phyloP scores from a whole-genome alignment of 2,113 vertebrate genomes.

The Zosterops japonicus region DNA sequence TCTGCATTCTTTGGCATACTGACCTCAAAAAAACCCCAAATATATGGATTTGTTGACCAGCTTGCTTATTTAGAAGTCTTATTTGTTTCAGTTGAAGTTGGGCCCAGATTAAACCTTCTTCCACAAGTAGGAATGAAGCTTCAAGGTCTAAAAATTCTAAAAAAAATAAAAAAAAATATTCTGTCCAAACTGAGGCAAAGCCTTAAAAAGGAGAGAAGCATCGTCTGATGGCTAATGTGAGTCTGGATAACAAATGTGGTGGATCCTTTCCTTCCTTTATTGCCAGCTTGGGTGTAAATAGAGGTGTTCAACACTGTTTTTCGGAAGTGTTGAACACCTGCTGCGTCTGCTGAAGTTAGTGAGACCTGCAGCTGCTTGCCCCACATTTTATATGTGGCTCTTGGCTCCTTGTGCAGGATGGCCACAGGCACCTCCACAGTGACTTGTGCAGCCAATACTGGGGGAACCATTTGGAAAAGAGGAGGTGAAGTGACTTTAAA shows the following conservation, averaged over 20 bases:
- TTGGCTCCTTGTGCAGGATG: not conserved
- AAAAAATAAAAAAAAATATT: not conserved
- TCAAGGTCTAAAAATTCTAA: not conserved
- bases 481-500: not conserved
- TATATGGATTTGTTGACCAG: not conserved
- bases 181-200: not conserved
- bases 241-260: slow-evolving; percentile 2
- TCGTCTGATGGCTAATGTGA: not conserved
- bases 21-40: accelerated
- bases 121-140: not conserved
- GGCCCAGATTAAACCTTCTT: not conserved
- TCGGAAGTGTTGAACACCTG: slow-evolving; percentile 50
- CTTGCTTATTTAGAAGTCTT: not conserved
- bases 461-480: not conserved
- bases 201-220: not conserved
- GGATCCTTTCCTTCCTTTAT: slow-evolving; percentile 32
- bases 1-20: not conserved
- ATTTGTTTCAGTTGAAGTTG: not conserved
- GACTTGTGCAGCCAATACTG: not conserved
- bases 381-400: accelerated
- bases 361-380: not conserved
- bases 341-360: slow-evolving; percentile 6
- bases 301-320: not conserved
- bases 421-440: not conserved
- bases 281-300: not conserved